A percentile compares a stretch with the other conserved stretches of the same genome.
phyloP scores from a whole-genome alignment of 2,888 invertebrate species.

The Volucella bombylans region DNA sequence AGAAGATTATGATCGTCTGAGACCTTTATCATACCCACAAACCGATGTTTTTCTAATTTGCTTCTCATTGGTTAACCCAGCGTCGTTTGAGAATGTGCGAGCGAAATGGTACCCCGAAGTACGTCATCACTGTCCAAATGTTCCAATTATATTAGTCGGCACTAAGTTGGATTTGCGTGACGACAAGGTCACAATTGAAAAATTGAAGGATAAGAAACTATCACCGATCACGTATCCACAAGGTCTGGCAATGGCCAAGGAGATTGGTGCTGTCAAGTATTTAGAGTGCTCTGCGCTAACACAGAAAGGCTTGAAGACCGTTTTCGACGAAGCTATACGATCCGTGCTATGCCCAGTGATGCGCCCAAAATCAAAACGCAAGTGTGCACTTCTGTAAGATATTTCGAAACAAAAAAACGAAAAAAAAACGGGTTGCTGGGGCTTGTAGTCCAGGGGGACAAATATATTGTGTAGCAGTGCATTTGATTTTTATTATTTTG shows the following conservation, averaged over 20 bases:
- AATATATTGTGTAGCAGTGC: slow-evolving; percentile 46
- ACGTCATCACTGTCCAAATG: slow-evolving; percentile 81
- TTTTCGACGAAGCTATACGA: slow-evolving; percentile 81
- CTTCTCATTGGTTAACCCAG: slow-evolving; percentile 81
- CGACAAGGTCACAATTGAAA: slow-evolving; percentile 81
- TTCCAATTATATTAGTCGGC: slow-evolving; percentile 81
- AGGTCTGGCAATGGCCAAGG: slow-evolving; percentile 81
- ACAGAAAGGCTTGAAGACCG: slow-evolving; percentile 81
- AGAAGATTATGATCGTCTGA: slow-evolving; percentile 80
- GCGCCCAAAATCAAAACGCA: slow-evolving; percentile 77
- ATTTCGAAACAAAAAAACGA: too few relatives aligned
- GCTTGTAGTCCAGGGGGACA: slow-evolving; percentile 19
- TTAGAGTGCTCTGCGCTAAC: slow-evolving; percentile 81
- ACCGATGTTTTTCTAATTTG: slow-evolving; percentile 81
- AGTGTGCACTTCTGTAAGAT: slow-evolving; percentile 74
- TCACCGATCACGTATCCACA: slow-evolving; percentile 81
- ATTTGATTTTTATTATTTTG: slow-evolving; percentile 47
- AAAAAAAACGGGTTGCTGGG: slow-evolving; percentile 29
- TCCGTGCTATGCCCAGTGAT: slow-evolving; percentile 81
- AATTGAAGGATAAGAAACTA: slow-evolving; percentile 81
- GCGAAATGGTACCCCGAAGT: slow-evolving; percentile 82
- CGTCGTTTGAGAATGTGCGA: slow-evolving; percentile 81
- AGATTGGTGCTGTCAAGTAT: slow-evolving; percentile 81
- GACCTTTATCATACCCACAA: slow-evolving; percentile 81
- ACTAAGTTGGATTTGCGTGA: slow-evolving; percentile 81